Evolutionary conservation across 2,888 invertebrate species (phyloP).

Genomic region (Dendrolimus pini): DNA sequence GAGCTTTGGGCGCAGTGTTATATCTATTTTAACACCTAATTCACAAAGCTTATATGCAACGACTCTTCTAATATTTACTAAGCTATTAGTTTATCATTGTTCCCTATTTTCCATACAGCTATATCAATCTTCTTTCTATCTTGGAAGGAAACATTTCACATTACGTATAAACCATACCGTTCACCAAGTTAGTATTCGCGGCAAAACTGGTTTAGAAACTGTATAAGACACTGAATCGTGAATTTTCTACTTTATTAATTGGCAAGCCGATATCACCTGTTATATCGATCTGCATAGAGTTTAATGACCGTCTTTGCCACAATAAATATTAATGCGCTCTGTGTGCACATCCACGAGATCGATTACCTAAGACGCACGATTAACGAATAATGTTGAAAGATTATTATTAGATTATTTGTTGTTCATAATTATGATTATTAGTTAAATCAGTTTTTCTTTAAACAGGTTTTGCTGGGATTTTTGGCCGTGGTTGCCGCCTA

Average conservation of each 20-base stretch:
- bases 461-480: slow-evolving; percentile 68
- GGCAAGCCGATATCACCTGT: slow-evolving; percentile 12
- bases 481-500: slow-evolving; percentile 62
- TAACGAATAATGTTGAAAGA: neutral
- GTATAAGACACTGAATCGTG: slow-evolving; percentile 2
- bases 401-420: neutral
- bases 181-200: slow-evolving; percentile 30
- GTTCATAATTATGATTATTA: neutral
- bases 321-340: neutral
- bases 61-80: no score
- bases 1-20: no score
- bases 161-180: slow-evolving; percentile 10
- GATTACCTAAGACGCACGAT: neutral
- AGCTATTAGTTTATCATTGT: no score
- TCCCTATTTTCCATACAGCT: no score
- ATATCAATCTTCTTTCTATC: neutral
- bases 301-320: neutral
- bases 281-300: slow-evolving; percentile 5
- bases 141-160: neutral
- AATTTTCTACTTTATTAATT: slow-evolving; percentile 8
- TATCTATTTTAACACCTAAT: no score
- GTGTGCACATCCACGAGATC: slow-evolving; percentile 3
- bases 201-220: slow-evolving; percentile 33
- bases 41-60: no score
- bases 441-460: slow-evolving; percentile 13